Percentiles rank a stretch among this genome's conserved stretches.
Conservation (phyloP, 2,888 invertebrate species). For the Ptychoptera contaminata region DNA sequence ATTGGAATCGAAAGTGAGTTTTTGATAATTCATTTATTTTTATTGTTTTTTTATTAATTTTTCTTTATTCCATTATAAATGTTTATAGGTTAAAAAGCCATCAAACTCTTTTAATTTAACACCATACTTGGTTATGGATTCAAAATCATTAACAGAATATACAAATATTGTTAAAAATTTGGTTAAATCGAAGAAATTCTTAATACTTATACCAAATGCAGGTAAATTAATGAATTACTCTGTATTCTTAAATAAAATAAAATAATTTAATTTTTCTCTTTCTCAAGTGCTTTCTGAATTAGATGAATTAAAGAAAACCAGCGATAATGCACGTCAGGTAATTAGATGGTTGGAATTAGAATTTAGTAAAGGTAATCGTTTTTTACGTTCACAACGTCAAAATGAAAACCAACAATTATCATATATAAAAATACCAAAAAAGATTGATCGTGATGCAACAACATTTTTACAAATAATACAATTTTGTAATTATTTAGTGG, state of each 20-base stretch:
- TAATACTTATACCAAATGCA: constrained; percentile 73
- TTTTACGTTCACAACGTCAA: constrained; percentile 70
- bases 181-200: constrained; percentile 66
- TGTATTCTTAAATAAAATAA: background rate
- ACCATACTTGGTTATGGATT: constrained; percentile 78
- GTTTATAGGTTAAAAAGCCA: constrained; percentile 9
- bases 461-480: constrained; percentile 29
- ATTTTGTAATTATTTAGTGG: constrained; percentile 30
- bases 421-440: constrained; percentile 49
- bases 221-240: constrained; percentile 39
- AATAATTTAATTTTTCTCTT: constrained; percentile 23
- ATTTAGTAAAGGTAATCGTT: constrained; percentile 72
- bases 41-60: background rate
- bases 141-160: constrained; percentile 61
- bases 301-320: constrained; percentile 75
- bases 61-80: background rate
- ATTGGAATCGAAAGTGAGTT: constrained; percentile 54
- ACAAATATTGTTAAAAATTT: constrained; percentile 67
- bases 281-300: constrained; percentile 82
- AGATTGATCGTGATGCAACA: constrained; percentile 27
- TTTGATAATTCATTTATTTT: background rate
- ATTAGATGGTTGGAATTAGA: constrained; percentile 88
- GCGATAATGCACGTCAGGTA: constrained; percentile 71
- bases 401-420: constrained; percentile 62
- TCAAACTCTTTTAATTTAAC: constrained; percentile 39